These are phyloP conservation scores for Ophion costatus DNA, from an alignment of 2,888 invertebrate species.

Conservation along the genomic window DNA sequence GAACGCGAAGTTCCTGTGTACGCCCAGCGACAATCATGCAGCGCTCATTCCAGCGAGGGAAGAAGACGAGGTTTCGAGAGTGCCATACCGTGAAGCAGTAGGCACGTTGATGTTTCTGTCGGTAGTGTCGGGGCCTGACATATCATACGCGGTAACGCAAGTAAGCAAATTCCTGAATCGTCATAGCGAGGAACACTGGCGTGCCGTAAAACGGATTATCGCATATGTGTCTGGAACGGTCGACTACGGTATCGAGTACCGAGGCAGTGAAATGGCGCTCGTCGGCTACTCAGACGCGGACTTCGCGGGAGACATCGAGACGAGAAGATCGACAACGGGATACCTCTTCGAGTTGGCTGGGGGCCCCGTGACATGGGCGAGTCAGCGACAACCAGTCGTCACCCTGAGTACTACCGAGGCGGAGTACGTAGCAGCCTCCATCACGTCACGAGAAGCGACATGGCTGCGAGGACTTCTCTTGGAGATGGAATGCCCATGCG, in stretches of 20 bases:
- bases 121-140: slow-evolving; percentile 27
- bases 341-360: slow-evolving; percentile 49
- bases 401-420: slow-evolving; percentile 62
- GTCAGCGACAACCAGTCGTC: slow-evolving; percentile 57
- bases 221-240: slow-evolving; percentile 6
- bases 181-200: slow-evolving; percentile 8
- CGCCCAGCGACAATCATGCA: slow-evolving; percentile 22
- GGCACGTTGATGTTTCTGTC: slow-evolving; percentile 38
- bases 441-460: slow-evolving; percentile 44
- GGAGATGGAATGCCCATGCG: slow-evolving; percentile 48
- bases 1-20: slow-evolving; percentile 32
- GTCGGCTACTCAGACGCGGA: slow-evolving; percentile 62
- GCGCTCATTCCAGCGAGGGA: slow-evolving; percentile 17
- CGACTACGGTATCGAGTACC: slow-evolving; percentile 3
- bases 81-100: slow-evolving; percentile 20
- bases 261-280: background rate
- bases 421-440: slow-evolving; percentile 62
- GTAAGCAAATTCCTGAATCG: slow-evolving; percentile 6
- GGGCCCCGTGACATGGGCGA: slow-evolving; percentile 60
- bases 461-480: slow-evolving; percentile 52
- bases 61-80: slow-evolving; percentile 10
- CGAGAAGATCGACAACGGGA: slow-evolving; percentile 61
- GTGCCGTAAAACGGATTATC: slow-evolving; percentile 5
- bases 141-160: background rate
- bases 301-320: slow-evolving; percentile 54